A percentile compares a stretch with the other conserved stretches of the same genome.
Conservation (phyloP, 2,888 invertebrate genomes). For the Dasysyrphus tricinctus region DNA sequence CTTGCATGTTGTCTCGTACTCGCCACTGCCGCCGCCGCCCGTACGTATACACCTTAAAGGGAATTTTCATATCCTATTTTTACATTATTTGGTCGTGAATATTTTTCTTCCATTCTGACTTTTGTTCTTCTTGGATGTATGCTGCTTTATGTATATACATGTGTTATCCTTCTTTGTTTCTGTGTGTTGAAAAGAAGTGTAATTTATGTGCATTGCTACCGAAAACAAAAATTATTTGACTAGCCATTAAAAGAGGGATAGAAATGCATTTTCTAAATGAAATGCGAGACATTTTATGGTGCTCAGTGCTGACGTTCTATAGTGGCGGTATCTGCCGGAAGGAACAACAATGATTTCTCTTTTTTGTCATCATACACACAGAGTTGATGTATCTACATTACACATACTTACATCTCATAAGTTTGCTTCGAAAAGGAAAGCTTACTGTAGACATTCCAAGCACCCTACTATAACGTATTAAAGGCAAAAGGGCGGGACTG, state of each 20-base stretch:
- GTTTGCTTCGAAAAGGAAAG: slow-evolving; percentile 35
- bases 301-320: slow-evolving; percentile 12
- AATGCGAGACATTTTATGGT: slow-evolving; percentile 60
- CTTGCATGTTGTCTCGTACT: slow-evolving; percentile 54
- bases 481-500: neutral
- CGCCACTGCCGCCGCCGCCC: too few relatives aligned
- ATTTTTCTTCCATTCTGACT: slow-evolving; percentile 23
- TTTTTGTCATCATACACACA: slow-evolving; percentile 8
- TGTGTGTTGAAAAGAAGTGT: slow-evolving; percentile 62
- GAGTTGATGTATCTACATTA: neutral
- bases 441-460: neutral
- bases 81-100: slow-evolving; percentile 64
- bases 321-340: slow-evolving; percentile 36
- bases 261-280: slow-evolving; percentile 71
- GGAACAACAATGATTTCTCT: slow-evolving; percentile 6
- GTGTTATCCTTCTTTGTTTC: neutral
- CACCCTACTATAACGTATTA: neutral
- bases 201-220: slow-evolving; percentile 69
- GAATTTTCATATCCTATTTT: slow-evolving; percentile 52
- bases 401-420: slow-evolving; percentile 17
- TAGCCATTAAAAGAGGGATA: slow-evolving; percentile 60
- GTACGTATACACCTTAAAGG: slow-evolving; percentile 61
- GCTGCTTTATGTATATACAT: slow-evolving; percentile 18
- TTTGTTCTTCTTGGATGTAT: slow-evolving; percentile 1
- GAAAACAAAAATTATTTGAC: slow-evolving; percentile 73